A percentile compares a stretch with the other conserved stretches of the same genome.
Conservation (phyloP, 2,888 invertebrate species). For the Cataglyphis cursor region DNA sequence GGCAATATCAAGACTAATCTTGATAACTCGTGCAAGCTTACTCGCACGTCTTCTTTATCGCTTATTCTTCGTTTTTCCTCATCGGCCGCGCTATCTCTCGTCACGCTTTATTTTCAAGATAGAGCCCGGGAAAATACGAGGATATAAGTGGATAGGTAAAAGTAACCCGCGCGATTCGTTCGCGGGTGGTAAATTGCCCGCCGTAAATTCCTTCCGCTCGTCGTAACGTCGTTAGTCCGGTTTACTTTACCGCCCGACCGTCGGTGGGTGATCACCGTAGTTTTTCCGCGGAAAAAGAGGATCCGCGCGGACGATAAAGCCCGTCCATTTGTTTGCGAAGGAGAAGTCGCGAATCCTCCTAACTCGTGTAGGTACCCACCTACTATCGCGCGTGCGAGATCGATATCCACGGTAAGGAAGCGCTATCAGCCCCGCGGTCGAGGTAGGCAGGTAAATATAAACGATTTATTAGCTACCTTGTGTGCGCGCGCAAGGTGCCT, state of each 20-base stretch:
- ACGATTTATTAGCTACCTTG: slow-evolving; percentile 48
- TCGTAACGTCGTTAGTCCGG: slow-evolving; percentile 47
- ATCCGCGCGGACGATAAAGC: slow-evolving; percentile 38
- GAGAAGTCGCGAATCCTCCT: slow-evolving; percentile 3
- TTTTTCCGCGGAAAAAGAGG: slow-evolving; percentile 29
- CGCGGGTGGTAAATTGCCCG: slow-evolving; percentile 47
- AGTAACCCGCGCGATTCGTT: slow-evolving; percentile 47
- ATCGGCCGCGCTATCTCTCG: slow-evolving; percentile 37
- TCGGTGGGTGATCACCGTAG: slow-evolving; percentile 20
- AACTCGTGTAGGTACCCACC: background rate
- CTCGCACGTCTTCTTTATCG: slow-evolving; percentile 28
- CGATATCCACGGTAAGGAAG: slow-evolving; percentile 21
- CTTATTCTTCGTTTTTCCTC: slow-evolving; percentile 8
- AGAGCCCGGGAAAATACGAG: slow-evolving; percentile 8
- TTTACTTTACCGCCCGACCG: slow-evolving; percentile 35
- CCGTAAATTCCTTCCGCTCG: slow-evolving; percentile 53
- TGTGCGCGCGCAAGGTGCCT: background rate
- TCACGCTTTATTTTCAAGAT: slow-evolving; percentile 47
- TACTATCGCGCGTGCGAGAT: slow-evolving; percentile 13
- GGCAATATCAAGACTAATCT: no score
- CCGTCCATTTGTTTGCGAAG: slow-evolving; percentile 42
- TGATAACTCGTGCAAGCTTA: no score
- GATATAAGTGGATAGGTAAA: slow-evolving; percentile 21
- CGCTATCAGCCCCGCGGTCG: slow-evolving; percentile 2
- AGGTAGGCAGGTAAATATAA: slow-evolving; percentile 28